Base-by-base conservation (phyloP, 2,113 vertebrate species). In the Apistogramma diplotaenia region DNA sequence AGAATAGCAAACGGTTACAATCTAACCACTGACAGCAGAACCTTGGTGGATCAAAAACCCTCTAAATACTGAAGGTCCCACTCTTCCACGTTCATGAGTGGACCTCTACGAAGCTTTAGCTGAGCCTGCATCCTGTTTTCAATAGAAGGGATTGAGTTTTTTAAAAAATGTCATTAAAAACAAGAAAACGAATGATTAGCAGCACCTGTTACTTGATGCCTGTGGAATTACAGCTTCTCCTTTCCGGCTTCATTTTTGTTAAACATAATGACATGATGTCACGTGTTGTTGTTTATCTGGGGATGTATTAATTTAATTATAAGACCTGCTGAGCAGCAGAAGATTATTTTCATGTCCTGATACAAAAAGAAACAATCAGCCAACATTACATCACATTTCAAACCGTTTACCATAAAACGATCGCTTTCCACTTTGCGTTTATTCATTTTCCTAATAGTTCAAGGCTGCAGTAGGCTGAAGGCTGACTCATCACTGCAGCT, bases 1-100 rank as follows among this genome's bases (percentile, higher is more conserved):
- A 25, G 23, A 31, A 23, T 18, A 16, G 15, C 46, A 72, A 43
- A 23, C 16, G 0, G 12, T n/a, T n/a, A n/a, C n/a, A 1, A 33
- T 25, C 51, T 29, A 73, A n/a, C n/a, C 21, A 0, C 7, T 33
- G n/a, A 35, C 35, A n/a, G n/a, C n/a, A n/a, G n/a, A n/a, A n/a
- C n/a, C n/a, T n/a, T n/a, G n/a, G n/a, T n/a, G n/a, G n/a, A n/a
- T n/a, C n/a, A n/a, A n/a, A n/a, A n/a, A n/a, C n/a, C n/a, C n/a
- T n/a, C n/a, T n/a, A n/a, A n/a, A n/a, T n/a, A n/a, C n/a, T n/a
- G n/a, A n/a, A n/a, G n/a, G n/a, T n/a, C n/a, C n/a, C n/a, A n/a
- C n/a, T n/a, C n/a, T n/a, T n/a, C n/a, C n/a, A n/a, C n/a, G n/a
- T n/a, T n/a, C n/a, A n/a, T n/a, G n/a, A n/a, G n/a, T n/a, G n/a